Conservation (phyloP, 1,140 invertebrate genomes). For the Argopecten irradians region DNA sequence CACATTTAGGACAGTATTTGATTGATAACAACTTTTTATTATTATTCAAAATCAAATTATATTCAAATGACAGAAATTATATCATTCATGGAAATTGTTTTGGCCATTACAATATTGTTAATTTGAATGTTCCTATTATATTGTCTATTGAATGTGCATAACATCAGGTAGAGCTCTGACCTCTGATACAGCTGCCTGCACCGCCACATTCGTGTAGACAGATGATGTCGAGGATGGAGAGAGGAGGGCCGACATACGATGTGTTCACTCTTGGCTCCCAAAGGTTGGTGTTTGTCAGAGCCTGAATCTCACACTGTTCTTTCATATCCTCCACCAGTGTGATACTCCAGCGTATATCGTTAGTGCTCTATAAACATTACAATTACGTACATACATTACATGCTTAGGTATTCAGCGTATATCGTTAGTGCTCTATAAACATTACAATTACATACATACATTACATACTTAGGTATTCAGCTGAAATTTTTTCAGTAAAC, state of each 20-base stretch:
- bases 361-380: constrained; percentile 52
- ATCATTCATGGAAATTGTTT: too few relatives aligned
- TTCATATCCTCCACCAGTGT: constrained; percentile 57
- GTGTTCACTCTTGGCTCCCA: constrained; percentile 42
- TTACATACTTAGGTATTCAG: constrained; percentile 46
- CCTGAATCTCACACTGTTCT: constrained; percentile 57
- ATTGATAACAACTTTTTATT: too few relatives aligned
- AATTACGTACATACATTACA: not conserved
- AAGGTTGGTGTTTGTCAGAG: constrained; percentile 47
- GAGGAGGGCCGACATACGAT: constrained; percentile 38
- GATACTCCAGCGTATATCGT: constrained; percentile 50
- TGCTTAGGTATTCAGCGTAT: constrained; percentile 48
- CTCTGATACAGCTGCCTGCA: constrained; percentile 56
- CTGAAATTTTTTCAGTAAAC: too few relatives aligned
- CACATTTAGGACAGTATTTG: too few relatives aligned
- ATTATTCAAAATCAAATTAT: too few relatives aligned
- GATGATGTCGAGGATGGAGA: constrained; percentile 47
- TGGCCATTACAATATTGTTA: too few relatives aligned
- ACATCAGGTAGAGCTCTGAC: constrained; percentile 40
- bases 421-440: constrained; percentile 56
- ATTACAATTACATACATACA: not conserved
- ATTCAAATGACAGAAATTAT: too few relatives aligned
- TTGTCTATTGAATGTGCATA: not conserved
- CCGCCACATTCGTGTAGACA: constrained; percentile 61
- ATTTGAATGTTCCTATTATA: too few relatives aligned